Percentiles rank a stretch among this genome's conserved stretches.
phyloP scores from a whole-genome alignment of 2,888 invertebrate genomes.

The Synergus gifuensis region DNA sequence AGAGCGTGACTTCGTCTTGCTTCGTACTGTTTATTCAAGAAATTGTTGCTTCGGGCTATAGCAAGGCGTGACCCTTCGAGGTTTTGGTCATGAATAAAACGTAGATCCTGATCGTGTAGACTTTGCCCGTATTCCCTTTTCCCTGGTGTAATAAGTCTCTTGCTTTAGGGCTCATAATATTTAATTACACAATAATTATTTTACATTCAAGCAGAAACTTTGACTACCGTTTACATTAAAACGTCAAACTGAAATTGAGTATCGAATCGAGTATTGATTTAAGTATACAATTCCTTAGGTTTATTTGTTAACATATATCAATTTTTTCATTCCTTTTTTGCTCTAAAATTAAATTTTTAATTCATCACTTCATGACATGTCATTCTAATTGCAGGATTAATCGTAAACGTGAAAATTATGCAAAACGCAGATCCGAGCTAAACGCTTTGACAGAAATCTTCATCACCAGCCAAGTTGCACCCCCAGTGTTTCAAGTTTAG shows the following conservation, averaged over 20 bases:
- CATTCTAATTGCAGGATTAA: slow-evolving; percentile 1
- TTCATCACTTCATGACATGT: background rate
- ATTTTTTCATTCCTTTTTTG: background rate
- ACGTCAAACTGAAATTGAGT: background rate
- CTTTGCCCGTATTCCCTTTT: slow-evolving; percentile 29
- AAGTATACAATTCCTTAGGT: background rate
- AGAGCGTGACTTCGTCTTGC: slow-evolving; percentile 47
- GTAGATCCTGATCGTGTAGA: slow-evolving; percentile 38
- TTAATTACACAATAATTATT: slow-evolving; percentile 37
- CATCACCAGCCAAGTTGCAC: slow-evolving; percentile 43
- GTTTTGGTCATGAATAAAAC: slow-evolving; percentile 61
- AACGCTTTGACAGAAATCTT: slow-evolving; percentile 47
- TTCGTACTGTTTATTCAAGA: slow-evolving; percentile 54
- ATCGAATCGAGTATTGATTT: background rate
- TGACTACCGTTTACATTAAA: background rate
- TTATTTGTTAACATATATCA: background rate
- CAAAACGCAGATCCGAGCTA: slow-evolving; percentile 46
- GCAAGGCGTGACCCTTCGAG: slow-evolving; percentile 59
- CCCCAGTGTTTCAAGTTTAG: slow-evolving; percentile 45
- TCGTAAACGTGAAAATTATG: slow-evolving; percentile 56
- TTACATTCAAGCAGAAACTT: background rate
- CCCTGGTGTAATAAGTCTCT: slow-evolving; percentile 30
- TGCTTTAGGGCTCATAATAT: slow-evolving; percentile 10
- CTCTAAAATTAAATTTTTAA: background rate
- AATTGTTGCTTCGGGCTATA: slow-evolving; percentile 59